Base-by-base conservation (phyloP, 1,140 invertebrate species). In the Propsilocerus akamusi region DNA sequence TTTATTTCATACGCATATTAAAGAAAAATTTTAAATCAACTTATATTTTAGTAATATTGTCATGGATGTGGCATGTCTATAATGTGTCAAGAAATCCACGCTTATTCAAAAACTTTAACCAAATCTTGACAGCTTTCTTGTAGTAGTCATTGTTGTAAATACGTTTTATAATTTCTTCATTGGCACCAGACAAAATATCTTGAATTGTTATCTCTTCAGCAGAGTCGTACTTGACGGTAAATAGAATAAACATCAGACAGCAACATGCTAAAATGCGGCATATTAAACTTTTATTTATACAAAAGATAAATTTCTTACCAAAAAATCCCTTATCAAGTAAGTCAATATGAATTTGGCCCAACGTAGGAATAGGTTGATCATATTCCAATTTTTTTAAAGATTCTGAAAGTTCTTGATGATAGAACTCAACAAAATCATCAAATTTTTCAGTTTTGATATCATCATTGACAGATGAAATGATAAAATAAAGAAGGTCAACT, bases 341-440 rank as follows among this genome's bases (percentile, higher is more conserved):
- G 5, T 54, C 49, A 12, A 55, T 56, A 1, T 63, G 51, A 5
- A 75, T 14, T 3, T 66, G 59, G 0, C 59, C 57, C 26, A 67
- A 53, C 11, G 57, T 71, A 1, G 70, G 71, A 7, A 72, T 58
- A 0, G 49, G 2, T 0, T 64, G 61, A 17, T 57, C 49, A 49
- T 66, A 72, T 0, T 57, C 57, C 0, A 71, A 47, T 41, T 57
- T 58, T 10, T 58, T 53, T 57, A 75, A 62, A 3, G 61, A 64
- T 1, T 52, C 25, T 0, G 53, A 28, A 4, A 74, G 54, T 0
- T 56, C 55, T 6, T 53, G 25, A 8, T 57, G 54, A 51, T 71
- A 72, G 12, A 70, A 69, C 4, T 63, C 50, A 2, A 73, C 51
- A 1, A 75, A n/a, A 0, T 51, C 51, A 6, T 68, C 59, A n/a